Evolutionary conservation across 2,888 invertebrate species (phyloP).

Genomic region (Salpingus planirostris): DNA sequence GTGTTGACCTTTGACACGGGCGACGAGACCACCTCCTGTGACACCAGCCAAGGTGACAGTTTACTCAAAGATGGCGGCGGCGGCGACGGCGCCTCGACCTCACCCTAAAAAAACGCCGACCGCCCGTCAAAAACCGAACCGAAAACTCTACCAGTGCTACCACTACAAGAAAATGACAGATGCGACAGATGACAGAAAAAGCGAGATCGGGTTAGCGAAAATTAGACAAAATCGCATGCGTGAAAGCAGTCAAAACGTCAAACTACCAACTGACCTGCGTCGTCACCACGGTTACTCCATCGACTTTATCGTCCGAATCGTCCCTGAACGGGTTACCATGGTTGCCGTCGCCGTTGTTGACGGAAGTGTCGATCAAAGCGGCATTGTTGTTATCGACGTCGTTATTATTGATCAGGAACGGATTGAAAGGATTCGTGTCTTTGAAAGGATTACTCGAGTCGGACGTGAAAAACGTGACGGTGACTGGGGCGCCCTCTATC

Average conservation of each 20-base stretch:
- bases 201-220: too few species aligned
- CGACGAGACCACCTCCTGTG: slow-evolving; percentile 58
- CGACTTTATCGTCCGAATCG: slow-evolving; percentile 18
- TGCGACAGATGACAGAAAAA: too few species aligned
- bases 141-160: too few species aligned
- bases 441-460: slow-evolving; percentile 32
- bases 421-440: slow-evolving; percentile 43
- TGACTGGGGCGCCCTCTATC: slow-evolving; percentile 45
- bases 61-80: slow-evolving; percentile 55
- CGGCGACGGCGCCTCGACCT: slow-evolving; percentile 43
- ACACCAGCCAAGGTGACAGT: slow-evolving; percentile 76
- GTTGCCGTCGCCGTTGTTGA: neutral
- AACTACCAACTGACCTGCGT: slow-evolving; percentile 19
- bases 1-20: slow-evolving; percentile 52
- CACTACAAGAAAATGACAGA: too few species aligned
- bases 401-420: too few species aligned
- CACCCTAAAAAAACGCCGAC: too few species aligned
- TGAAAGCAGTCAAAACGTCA: slow-evolving; percentile 9
- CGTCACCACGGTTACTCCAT: slow-evolving; percentile 9
- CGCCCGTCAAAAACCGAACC: too few species aligned
- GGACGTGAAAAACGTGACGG: slow-evolving; percentile 55
- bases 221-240: slow-evolving; percentile 9
- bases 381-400: too few species aligned
- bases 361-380: too few species aligned
- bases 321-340: slow-evolving; percentile 32